Conservation (phyloP, 2,888 invertebrate genomes). For the Cylindroiulus punctatus region DNA sequence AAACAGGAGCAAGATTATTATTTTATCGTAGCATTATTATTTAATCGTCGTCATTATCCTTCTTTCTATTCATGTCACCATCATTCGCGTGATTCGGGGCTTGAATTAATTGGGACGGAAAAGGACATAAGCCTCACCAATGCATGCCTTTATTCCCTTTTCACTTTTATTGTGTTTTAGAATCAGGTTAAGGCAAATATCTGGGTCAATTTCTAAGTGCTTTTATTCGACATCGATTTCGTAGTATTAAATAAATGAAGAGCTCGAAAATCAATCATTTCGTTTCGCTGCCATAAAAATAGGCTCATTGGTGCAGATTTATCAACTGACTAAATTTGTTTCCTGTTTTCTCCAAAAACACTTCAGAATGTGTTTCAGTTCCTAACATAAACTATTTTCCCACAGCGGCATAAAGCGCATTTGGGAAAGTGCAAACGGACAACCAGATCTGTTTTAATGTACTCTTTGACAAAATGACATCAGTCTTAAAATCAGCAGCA, state of each 20-base stretch:
- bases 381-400: too few species aligned
- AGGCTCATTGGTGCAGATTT: too few species aligned
- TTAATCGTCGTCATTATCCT: background rate
- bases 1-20: background rate
- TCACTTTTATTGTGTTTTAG: background rate
- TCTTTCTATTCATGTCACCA: too few species aligned
- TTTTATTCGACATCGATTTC: background rate
- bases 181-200: slow-evolving; percentile 15
- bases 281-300: background rate
- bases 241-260: background rate
- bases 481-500: slow-evolving; percentile 15
- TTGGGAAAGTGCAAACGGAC: too few species aligned
- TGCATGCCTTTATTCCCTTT: background rate
- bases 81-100: background rate
- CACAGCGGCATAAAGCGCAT: too few species aligned
- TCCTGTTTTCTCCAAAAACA: too few species aligned
- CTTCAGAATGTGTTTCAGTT: too few species aligned
- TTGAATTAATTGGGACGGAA: background rate
- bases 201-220: slow-evolving; percentile 2
- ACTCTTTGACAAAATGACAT: background rate
- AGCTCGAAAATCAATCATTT: background rate
- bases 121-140: background rate
- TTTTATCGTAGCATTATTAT: background rate
- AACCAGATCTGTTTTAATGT: background rate
- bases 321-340: too few species aligned